phyloP scores from a whole-genome alignment of 2,113 vertebrate species.

The Pelusios castaneus region DNA sequence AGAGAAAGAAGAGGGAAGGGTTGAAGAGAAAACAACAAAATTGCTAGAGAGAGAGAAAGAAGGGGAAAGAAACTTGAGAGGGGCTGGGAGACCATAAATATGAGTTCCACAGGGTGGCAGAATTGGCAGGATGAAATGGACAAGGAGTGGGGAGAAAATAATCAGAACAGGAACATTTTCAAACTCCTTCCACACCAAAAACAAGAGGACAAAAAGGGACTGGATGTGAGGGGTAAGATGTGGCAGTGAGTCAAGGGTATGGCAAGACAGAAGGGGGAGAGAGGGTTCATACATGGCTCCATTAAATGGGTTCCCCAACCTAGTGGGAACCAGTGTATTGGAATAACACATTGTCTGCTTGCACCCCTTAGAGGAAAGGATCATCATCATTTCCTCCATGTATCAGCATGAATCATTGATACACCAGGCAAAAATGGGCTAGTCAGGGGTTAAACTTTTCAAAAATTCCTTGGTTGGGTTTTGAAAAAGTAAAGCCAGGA shows the following conservation, averaged over 20 bases:
- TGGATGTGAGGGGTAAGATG: background rate
- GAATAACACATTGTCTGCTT: no score
- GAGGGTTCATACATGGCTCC: no score
- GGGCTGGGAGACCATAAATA: background rate
- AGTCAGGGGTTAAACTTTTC: background rate
- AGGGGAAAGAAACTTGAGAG: background rate
- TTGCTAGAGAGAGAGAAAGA: no score
- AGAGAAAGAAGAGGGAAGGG: background rate
- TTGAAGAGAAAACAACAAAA: no score
- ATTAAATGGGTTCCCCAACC: no score
- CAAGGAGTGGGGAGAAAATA: background rate
- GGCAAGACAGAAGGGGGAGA: no score
- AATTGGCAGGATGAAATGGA: background rate
- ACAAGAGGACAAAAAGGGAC: background rate
- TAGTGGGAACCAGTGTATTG: no score
- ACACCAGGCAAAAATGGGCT: background rate
- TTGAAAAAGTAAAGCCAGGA: background rate
- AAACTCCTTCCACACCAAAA: background rate
- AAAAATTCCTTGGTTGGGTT: background rate
- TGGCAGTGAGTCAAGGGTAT: no score
- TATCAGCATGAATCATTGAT: background rate
- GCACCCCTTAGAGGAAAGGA: no score
- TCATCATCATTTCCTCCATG: no score
- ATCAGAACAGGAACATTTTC: background rate
- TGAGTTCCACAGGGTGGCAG: background rate